phyloP scores from a whole-genome alignment of 2,113 vertebrate genomes.

The Bungarus multicinctus region DNA sequence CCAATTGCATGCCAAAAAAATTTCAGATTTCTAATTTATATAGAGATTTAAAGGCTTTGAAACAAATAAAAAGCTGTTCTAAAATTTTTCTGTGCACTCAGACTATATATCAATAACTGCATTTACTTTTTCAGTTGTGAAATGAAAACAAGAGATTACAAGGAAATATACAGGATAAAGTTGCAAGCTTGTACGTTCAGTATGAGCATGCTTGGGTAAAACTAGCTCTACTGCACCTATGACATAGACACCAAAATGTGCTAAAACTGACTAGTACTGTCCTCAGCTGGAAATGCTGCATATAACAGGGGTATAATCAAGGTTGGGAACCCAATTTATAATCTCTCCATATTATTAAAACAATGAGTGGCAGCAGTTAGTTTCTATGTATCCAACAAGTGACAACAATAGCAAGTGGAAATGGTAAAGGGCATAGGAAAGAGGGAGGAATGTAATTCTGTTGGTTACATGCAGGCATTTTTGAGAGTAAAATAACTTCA shows the following conservation, averaged over 20 bases:
- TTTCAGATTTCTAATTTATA: not conserved
- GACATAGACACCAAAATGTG: not conserved
- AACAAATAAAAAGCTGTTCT: not conserved
- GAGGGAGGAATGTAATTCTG: not conserved
- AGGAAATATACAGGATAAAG: not conserved
- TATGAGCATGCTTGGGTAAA: not conserved
- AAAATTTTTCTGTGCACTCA: not conserved
- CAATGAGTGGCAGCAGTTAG: not conserved
- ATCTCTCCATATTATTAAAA: not conserved
- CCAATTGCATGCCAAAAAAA: not conserved
- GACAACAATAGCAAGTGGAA: not conserved
- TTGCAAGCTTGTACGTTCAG: not conserved
- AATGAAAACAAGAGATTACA: not conserved
- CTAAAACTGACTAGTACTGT: not conserved
- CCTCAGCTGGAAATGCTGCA: not conserved
- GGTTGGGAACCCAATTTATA: not conserved
- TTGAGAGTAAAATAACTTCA: not conserved
- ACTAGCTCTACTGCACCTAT: not conserved
- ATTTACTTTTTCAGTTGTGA: not conserved
- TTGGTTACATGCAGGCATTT: too few relatives aligned
- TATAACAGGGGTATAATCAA: not conserved
- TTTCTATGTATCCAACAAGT: not conserved
- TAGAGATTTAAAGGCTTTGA: not conserved
- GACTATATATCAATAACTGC: not conserved
- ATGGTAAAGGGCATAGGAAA: not conserved